These are phyloP conservation scores for Chaetogeoica ovagalla DNA, from an alignment of 2,888 invertebrate genomes.

Conservation along the genomic window DNA sequence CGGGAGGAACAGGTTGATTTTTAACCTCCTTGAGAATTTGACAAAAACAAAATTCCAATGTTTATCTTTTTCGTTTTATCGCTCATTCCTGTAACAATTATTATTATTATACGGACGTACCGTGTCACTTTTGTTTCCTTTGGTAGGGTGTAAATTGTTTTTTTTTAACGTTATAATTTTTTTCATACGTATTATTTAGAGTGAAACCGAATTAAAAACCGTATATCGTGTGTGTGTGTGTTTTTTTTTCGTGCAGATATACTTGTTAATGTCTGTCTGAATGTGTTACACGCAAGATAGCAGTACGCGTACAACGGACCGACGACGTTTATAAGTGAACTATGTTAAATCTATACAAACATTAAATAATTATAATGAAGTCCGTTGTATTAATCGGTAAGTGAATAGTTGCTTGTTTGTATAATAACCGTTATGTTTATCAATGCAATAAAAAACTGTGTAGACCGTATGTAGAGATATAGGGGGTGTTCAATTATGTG, in stretches of 20 bases:
- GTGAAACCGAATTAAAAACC: background rate
- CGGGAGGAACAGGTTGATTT: background rate
- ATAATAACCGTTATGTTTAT: background rate
- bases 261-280: background rate
- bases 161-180: background rate
- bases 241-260: background rate
- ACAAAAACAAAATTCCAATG: slow-evolving; percentile 45
- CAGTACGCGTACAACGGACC: background rate
- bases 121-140: background rate
- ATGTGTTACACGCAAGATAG: background rate
- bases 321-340: background rate
- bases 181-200: background rate
- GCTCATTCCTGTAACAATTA: slow-evolving; percentile 2
- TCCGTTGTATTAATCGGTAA: slow-evolving; percentile 19
- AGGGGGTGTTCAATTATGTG: too few relatives aligned
- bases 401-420: background rate
- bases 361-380: slow-evolving; percentile 28
- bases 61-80: slow-evolving; percentile 52
- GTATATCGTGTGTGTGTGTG: background rate
- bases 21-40: slow-evolving; percentile 21
- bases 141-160: background rate
- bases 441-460: background rate
- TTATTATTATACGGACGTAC: background rate
- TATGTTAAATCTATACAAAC: slow-evolving; percentile 6
- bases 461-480: too few relatives aligned